Conservation (phyloP, 1,140 invertebrate species). For the Agrypnia vestita region DNA sequence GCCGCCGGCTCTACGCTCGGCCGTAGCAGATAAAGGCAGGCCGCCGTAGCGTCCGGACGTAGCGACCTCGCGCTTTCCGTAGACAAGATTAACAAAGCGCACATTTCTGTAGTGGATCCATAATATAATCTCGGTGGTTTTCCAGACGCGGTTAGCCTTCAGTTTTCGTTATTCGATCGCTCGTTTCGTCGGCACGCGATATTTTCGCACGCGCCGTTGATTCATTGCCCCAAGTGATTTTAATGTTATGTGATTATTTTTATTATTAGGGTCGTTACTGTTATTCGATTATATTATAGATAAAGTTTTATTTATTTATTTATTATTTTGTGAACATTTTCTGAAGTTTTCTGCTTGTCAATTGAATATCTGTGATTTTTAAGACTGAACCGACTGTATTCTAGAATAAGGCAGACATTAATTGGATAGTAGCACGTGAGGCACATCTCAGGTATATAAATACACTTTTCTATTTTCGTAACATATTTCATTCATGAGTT, state of each 20-base stretch:
- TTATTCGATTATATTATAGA: background rate
- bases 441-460: constrained; percentile 17
- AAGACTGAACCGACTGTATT: background rate
- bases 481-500: constrained; percentile 8
- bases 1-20: background rate
- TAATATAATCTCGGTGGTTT: background rate
- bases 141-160: background rate
- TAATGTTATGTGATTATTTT: background rate
- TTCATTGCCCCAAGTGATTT: background rate
- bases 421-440: no score
- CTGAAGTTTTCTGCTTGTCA: background rate
- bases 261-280: background rate
- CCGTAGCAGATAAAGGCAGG: constrained; percentile 36
- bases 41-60: constrained; percentile 32
- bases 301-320: background rate
- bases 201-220: background rate
- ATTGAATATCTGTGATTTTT: background rate
- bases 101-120: constrained; percentile 23
- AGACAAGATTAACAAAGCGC: constrained; percentile 9
- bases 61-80: background rate
- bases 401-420: no score
- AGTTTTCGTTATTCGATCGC: background rate
- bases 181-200: background rate
- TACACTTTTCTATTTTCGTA: constrained; percentile 25
- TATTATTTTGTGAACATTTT: constrained; percentile 8